Percentiles rank a stretch among this genome's conserved stretches.
Conservation (phyloP, 2,888 invertebrate species). For the Mycalesis mineus region DNA sequence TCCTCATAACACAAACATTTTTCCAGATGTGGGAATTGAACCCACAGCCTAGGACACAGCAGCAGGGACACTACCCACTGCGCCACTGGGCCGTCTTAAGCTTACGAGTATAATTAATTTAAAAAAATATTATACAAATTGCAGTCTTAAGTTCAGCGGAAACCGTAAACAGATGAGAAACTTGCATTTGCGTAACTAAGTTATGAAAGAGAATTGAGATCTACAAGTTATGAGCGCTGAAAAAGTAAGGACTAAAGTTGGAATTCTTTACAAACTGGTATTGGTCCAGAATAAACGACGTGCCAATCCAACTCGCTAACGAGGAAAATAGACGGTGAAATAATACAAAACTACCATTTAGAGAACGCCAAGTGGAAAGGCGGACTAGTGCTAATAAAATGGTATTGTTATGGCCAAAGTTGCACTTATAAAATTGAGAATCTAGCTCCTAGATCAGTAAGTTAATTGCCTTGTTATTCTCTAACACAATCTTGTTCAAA, state of each 20-base stretch:
- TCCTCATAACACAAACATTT: no score
- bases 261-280: slow-evolving; percentile 19
- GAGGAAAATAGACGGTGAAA: slow-evolving; percentile 16
- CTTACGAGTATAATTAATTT: no score
- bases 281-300: slow-evolving; percentile 13
- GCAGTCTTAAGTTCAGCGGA: no score
- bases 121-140: no score
- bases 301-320: slow-evolving; percentile 18
- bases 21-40: no score
- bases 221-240: neutral
- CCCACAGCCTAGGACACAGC: no score
- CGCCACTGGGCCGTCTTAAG: no score
- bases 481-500: neutral
- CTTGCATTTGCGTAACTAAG: neutral
- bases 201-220: neutral
- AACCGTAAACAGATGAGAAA: neutral
- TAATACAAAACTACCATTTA: slow-evolving; percentile 9
- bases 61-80: no score
- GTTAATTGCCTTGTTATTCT: neutral
- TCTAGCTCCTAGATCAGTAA: neutral
- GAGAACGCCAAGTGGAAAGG: neutral
- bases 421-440: slow-evolving; percentile 2
- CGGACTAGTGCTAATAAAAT: neutral
- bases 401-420: neutral
- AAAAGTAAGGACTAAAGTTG: neutral